These are phyloP conservation scores for Trematomus loennbergii DNA, from an alignment of 2,113 vertebrate genomes.

Conservation along the genomic window DNA sequence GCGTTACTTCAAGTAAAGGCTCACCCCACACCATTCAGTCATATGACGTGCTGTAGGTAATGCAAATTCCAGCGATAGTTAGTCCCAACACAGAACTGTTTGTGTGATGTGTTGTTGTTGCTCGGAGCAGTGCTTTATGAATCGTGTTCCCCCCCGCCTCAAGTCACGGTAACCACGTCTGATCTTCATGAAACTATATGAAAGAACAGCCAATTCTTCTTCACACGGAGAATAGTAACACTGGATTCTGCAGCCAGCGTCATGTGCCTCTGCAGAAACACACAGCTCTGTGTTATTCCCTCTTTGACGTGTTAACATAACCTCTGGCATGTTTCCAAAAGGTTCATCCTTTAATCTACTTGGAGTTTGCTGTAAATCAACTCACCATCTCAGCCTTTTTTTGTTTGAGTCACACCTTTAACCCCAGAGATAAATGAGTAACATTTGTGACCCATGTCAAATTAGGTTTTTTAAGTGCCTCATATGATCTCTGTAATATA, in stretches of 20 bases:
- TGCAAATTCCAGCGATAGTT: not conserved
- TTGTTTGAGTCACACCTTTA: not conserved
- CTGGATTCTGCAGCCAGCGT: not conserved
- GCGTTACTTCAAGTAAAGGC: not conserved
- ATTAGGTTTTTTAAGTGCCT: not conserved
- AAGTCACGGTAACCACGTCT: not conserved
- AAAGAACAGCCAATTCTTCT: slow-evolving; percentile 1
- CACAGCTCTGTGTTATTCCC: no score
- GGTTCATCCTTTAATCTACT: slow-evolving; percentile 3
- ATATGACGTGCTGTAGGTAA: slow-evolving; percentile 32
- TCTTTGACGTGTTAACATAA: slow-evolving; percentile 38
- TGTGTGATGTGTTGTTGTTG: not conserved
- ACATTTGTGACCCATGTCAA: slow-evolving; percentile 31
- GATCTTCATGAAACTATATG: not conserved
- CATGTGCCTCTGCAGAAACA: not conserved
- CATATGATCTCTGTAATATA: slow-evolving; percentile 9
- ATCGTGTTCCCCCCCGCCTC: not conserved
- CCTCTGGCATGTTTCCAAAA: slow-evolving; percentile 20
- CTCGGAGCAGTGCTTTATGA: not conserved
- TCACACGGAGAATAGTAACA: not conserved
- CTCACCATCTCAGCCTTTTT: not conserved
- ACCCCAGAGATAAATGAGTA: slow-evolving; percentile 2
- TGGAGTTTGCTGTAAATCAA: slow-evolving; percentile 40
- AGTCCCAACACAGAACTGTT: not conserved
- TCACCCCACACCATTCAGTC: not conserved